A percentile compares a stretch with the other conserved stretches of the same genome.
Evolutionary conservation across 2,888 invertebrate genomes (phyloP).

Genomic region (Idaea aversata): DNA sequence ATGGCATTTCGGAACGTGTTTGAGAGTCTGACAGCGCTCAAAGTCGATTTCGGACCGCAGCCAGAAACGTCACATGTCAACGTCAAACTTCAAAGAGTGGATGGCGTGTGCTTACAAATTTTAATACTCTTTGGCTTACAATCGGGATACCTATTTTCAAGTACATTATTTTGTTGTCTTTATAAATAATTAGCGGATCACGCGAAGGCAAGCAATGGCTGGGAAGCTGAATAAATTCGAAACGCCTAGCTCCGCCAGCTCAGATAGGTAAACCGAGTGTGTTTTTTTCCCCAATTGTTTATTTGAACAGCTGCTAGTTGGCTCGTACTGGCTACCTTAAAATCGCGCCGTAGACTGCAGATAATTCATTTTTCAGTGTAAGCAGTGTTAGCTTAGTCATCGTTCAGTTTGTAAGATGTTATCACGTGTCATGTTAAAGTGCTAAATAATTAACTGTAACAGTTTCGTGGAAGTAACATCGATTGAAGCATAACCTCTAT

Average conservation of each 20-base stretch:
- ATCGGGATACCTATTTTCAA: no score
- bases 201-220: conserved; percentile 62
- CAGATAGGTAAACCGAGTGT: conserved; percentile 87
- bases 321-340: conserved; percentile 53
- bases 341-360: conserved; percentile 38
- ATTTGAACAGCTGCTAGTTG: conserved; percentile 76
- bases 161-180: conserved; percentile 37
- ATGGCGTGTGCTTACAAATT: conserved; percentile 56
- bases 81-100: conserved; percentile 25
- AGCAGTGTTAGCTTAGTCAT: conserved; percentile 54
- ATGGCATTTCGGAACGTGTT: no score
- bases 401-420: conserved; percentile 43
- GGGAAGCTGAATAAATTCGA: conserved; percentile 84
- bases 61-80: conserved; percentile 11
- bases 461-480: conserved; percentile 41
- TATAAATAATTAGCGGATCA: conserved; percentile 33
- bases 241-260: conserved; percentile 94
- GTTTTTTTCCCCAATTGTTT: conserved; percentile 64
- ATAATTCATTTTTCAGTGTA: conserved; percentile 39
- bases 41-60: no score
- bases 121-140: no score
- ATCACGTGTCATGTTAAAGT: conserved; percentile 51
- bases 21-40: no score
- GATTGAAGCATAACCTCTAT: conserved; percentile 65
- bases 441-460: conserved; percentile 36